These are phyloP conservation scores for Halcyon malimbica DNA, from an alignment of 2,113 vertebrate species.

Conservation along the genomic window DNA sequence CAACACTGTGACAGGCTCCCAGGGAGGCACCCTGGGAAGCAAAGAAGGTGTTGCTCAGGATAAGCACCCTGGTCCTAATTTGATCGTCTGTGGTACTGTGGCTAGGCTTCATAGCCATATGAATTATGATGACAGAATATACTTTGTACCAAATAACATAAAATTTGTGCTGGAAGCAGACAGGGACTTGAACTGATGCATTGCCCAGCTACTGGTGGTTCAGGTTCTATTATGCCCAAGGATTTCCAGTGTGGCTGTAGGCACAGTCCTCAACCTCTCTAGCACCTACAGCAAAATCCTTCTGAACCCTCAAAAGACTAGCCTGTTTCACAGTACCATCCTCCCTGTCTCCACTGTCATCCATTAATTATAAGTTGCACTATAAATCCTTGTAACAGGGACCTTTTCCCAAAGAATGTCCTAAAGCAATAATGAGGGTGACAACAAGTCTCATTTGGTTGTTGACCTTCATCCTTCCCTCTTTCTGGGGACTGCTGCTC, in stretches of 20 bases:
- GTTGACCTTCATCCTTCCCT: neutral
- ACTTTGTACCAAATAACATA: neutral
- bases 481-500: neutral
- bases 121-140: neutral
- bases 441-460: neutral
- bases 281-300: neutral
- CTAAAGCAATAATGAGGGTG: neutral
- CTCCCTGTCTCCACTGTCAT: fast-evolving
- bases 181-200: fast-evolving
- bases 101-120: neutral
- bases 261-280: neutral
- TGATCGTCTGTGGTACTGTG: neutral
- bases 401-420: neutral
- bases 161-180: neutral
- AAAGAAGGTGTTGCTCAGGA: neutral
- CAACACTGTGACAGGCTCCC: neutral
- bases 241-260: neutral
- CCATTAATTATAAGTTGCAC: neutral
- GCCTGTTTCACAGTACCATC: neutral
- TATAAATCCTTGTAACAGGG: neutral
- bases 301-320: neutral
- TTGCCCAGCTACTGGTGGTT: neutral
- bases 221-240: neutral
- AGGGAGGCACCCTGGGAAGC: neutral
- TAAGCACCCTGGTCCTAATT: neutral